These are phyloP conservation scores for Cataglyphis rosenhaueri DNA, from an alignment of 2,888 invertebrate genomes.

Conservation along the genomic window DNA sequence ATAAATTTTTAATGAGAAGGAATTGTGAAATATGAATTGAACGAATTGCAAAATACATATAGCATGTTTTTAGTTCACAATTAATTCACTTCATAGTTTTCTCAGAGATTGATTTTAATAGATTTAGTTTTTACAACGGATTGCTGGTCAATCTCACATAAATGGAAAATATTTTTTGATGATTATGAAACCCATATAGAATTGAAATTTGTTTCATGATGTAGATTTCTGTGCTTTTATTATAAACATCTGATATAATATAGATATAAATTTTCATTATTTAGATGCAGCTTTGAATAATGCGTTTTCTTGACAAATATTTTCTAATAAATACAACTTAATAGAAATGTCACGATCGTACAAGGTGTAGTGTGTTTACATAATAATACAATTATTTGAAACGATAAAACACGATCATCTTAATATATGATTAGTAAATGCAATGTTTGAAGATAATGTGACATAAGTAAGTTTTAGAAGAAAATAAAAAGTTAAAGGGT, in stretches of 20 bases:
- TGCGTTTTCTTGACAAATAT: constrained; percentile 35
- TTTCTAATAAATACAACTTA: not conserved
- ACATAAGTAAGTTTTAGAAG: constrained; percentile 1
- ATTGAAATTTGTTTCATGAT: constrained; percentile 48
- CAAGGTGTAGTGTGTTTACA: not conserved
- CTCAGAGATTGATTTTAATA: constrained; percentile 49
- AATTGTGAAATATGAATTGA: not conserved
- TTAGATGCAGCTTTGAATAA: constrained; percentile 8
- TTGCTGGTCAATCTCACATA: constrained; percentile 74
- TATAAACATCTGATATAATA: constrained; percentile 32
- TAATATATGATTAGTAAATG: constrained; percentile 39
- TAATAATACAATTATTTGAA: not conserved
- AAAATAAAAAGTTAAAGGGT: constrained; percentile 27
- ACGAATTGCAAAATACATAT: constrained; percentile 5
- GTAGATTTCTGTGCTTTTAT: constrained; percentile 39
- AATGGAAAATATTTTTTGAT: constrained; percentile 73
- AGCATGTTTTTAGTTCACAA: constrained; percentile 7
- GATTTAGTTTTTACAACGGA: constrained; percentile 62
- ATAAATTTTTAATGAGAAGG: constrained; percentile 18
- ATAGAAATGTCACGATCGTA: not conserved
- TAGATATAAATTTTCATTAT: constrained; percentile 37
- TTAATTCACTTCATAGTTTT: constrained; percentile 21
- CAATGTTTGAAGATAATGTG: constrained; percentile 12
- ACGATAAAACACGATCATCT: constrained; percentile 26
- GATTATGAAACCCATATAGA: constrained; percentile 25